These are phyloP conservation scores for Siphamia tubifer DNA, from an alignment of 2,113 vertebrate species.

Conservation along the genomic window DNA sequence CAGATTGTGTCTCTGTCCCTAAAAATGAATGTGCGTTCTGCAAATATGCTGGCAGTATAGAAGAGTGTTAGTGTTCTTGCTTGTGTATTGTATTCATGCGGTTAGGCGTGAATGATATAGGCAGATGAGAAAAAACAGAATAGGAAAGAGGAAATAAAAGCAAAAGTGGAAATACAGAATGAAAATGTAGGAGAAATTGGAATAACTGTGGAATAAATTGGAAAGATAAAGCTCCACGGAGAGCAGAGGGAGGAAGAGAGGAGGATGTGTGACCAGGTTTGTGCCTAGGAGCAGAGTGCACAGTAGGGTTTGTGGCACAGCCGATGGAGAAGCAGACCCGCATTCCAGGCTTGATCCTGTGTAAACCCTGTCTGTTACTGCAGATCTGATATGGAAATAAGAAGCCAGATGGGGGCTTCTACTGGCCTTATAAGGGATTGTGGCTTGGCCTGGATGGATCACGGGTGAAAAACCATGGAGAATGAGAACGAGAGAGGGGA, in stretches of 20 bases:
- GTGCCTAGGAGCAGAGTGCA: conserved; percentile 22
- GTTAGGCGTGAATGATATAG: neutral
- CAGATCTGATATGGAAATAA: conserved; percentile 74
- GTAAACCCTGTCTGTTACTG: conserved; percentile 65
- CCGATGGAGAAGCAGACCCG: conserved; percentile 10
- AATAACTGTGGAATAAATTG: neutral
- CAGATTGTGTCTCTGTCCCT: neutral
- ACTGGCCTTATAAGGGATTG: conserved; percentile 72
- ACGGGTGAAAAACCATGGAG: conserved; percentile 43
- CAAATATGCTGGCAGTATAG: neutral
- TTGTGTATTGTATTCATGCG: neutral
- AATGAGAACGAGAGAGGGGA: conserved; percentile 38
- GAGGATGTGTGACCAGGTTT: conserved; percentile 27
- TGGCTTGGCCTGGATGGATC: conserved; percentile 58
- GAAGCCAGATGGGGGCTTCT: conserved; percentile 66
- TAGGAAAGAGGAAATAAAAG: neutral
- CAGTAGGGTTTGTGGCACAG: conserved; percentile 20
- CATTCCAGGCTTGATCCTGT: conserved; percentile 70
- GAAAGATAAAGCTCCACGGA: neutral
- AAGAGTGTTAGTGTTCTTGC: neutral
- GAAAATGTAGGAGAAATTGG: neutral
- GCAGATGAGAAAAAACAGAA: neutral
- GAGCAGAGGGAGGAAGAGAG: neutral
- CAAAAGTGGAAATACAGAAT: no score
- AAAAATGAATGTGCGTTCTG: neutral